These are phyloP conservation scores for Metaphire vulgaris DNA, from an alignment of 1,140 invertebrate species.

Conservation along the genomic window DNA sequence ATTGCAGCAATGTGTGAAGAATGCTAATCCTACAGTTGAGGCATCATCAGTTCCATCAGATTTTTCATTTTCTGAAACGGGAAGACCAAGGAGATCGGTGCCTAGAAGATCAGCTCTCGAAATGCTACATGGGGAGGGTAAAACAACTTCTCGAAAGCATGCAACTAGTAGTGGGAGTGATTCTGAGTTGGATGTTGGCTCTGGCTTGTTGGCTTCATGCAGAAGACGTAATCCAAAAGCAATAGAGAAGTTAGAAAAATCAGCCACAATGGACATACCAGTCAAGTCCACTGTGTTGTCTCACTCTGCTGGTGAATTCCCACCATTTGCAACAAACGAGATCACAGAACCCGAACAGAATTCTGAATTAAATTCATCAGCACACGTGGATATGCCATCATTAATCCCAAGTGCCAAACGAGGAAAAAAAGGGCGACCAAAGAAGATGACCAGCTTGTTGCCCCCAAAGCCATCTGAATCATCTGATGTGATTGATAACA, in stretches of 20 bases:
- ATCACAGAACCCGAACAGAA: too few species aligned
- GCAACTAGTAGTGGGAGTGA: not conserved
- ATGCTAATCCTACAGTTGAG: not conserved
- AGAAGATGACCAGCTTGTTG: not conserved
- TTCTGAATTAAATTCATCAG: too few species aligned
- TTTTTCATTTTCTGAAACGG: not conserved
- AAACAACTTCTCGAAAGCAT: not conserved
- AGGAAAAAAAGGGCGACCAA: not conserved
- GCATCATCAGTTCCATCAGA: not conserved
- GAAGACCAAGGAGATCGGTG: not conserved
- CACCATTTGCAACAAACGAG: too few species aligned
- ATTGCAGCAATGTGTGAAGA: not conserved
- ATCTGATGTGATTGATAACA: too few species aligned
- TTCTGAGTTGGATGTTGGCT: not conserved
- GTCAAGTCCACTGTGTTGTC: too few species aligned
- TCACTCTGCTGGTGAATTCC: too few species aligned
- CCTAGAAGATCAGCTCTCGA: not conserved
- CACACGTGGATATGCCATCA: not conserved
- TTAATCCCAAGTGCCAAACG: not conserved
- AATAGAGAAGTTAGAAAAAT: not conserved
- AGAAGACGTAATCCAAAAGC: not conserved
- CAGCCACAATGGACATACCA: too few species aligned
- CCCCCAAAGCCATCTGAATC: too few species aligned
- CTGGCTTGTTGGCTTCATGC: not conserved
- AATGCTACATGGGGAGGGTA: not conserved